Evolutionary conservation across 2,797 vertebrate genomes (phyloP), one percentile per base, ranked within the genome.

Genomic region (Anguilla obscura): DNA sequence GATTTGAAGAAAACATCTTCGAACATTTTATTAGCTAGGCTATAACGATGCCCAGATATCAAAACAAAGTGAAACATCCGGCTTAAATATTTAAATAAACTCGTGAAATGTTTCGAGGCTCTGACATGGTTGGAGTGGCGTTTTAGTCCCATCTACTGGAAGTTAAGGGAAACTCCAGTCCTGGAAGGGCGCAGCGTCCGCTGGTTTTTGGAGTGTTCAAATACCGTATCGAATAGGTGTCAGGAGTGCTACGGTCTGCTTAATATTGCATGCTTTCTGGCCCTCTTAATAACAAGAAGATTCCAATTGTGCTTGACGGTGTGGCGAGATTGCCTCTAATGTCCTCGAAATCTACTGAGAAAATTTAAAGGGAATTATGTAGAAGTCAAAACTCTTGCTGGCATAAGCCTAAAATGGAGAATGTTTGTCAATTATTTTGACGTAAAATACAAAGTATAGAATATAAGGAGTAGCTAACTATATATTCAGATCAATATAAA

Each of bases 201-300:
- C 40, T 45, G 40, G 40, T 45, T 45, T 45, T 45, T 45, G 40
- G 4, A 45, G 40, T 50, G 7, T 4, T 30, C 1, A n/a, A 85
- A 10, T 36, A 21, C 69, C 94, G 95, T 94, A 95, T 93, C 18
- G 10, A 87, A 0, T 93, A 87, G 94, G 91, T 92, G 93, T n/a
- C 18, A 18, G 58, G 3, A 54, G 52, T 54, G 52, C 52, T 10
- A 54, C 52, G 40, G 40, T 45, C 40, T 21, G 5, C 21, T n/a
- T 66, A n/a, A 24, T 24, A 6, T 66, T n/a, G 21, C 21, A 66
- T n/a, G 60, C 27, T 71, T 27, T 71, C 69, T 71, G 27, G 9
- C 69, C 33, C 4, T n/a, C 1, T n/a, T 3, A 66, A 12, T 3
- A n/a, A n/a, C 10, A 16, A 60, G 3, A 60, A 54, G 60, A 66